These are phyloP conservation scores for Melanostoma scalare DNA, from an alignment of 2,888 invertebrate genomes.

Conservation along the genomic window DNA sequence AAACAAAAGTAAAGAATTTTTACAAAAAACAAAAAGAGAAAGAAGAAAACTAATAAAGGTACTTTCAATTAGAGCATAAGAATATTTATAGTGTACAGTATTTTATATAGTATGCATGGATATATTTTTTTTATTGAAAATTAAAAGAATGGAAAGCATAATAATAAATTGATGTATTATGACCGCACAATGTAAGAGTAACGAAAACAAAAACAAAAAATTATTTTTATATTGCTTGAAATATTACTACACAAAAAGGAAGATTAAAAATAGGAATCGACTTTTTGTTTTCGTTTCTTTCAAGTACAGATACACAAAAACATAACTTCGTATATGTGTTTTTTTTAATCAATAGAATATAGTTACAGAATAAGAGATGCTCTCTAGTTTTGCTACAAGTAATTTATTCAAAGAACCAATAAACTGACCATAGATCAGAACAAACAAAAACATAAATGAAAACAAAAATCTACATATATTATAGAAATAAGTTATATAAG, in stretches of 20 bases:
- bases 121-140: slow-evolving; percentile 63
- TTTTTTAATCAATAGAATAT: slow-evolving; percentile 50
- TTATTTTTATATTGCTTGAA: slow-evolving; percentile 65
- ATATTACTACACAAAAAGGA: slow-evolving; percentile 46
- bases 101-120: slow-evolving; percentile 73
- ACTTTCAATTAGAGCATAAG: slow-evolving; percentile 55
- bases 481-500: slow-evolving; percentile 64
- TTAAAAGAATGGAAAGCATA: slow-evolving; percentile 9
- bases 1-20: slow-evolving; percentile 5
- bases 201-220: slow-evolving; percentile 29
- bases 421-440: slow-evolving; percentile 62
- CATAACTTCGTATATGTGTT: slow-evolving; percentile 51
- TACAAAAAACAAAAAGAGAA: slow-evolving; percentile 30
- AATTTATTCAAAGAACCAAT: slow-evolving; percentile 72
- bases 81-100: slow-evolving; percentile 75
- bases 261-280: slow-evolving; percentile 14
- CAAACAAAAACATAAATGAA: slow-evolving; percentile 51
- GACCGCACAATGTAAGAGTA: slow-evolving; percentile 66
- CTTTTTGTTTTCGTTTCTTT: slow-evolving; percentile 14
- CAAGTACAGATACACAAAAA: slow-evolving; percentile 38
- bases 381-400: slow-evolving; percentile 73
- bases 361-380: slow-evolving; percentile 69
- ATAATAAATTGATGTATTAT: slow-evolving; percentile 29
- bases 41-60: slow-evolving; percentile 51
- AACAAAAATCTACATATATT: slow-evolving; percentile 58